Evolutionary conservation across 2,888 invertebrate species (phyloP).

Genomic region (Nezara viridula): DNA sequence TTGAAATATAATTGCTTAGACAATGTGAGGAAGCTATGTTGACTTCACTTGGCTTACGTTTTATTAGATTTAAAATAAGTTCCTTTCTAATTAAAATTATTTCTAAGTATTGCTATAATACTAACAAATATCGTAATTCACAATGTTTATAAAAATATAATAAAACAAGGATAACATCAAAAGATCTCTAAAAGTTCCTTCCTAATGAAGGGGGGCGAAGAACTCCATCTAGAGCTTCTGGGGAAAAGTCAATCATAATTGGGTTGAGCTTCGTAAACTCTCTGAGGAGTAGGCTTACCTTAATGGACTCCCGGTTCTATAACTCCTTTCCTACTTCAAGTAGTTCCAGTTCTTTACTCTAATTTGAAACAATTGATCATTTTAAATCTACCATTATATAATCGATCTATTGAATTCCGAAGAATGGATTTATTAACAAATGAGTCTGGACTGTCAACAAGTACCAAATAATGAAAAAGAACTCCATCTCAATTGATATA

Average conservation of each 20-base stretch:
- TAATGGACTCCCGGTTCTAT: not conserved
- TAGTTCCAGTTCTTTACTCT: not conserved
- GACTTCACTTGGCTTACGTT: too few relatives aligned
- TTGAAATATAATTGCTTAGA: too few relatives aligned
- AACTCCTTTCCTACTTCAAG: not conserved
- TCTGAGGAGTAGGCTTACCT: not conserved
- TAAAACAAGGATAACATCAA: not conserved
- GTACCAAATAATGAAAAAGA: not conserved
- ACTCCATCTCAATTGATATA: fast-evolving
- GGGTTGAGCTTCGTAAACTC: conserved; percentile 32
- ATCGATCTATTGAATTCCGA: not conserved
- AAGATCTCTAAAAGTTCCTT: not conserved
- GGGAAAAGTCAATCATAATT: conserved; percentile 32
- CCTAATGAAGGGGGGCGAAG: not conserved
- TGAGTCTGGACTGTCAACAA: not conserved
- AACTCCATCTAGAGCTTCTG: not conserved
- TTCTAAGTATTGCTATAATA: too few relatives aligned
- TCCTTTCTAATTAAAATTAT: too few relatives aligned
- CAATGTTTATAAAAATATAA: too few relatives aligned
- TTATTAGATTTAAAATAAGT: too few relatives aligned
- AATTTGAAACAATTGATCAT: not conserved
- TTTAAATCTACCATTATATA: not conserved
- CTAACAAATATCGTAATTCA: too few relatives aligned
- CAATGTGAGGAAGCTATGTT: too few relatives aligned
- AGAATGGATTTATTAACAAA: not conserved